Base-by-base conservation (phyloP, 2,797 vertebrate species). In the Danionella dracula region DNA sequence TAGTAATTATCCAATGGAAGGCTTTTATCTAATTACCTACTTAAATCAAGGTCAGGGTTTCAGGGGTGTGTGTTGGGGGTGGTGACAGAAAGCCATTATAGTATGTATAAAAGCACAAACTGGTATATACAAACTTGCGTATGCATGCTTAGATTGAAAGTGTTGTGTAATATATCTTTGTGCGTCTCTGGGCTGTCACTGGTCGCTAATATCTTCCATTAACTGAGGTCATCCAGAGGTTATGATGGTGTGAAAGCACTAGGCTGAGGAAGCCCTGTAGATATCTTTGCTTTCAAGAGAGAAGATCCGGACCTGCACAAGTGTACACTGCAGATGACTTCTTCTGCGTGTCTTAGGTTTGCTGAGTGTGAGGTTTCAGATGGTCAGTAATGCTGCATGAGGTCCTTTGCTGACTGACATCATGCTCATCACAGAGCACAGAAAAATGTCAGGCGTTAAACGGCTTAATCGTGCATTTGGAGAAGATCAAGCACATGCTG, bases 341-440 rank as follows among this genome's bases (percentile, higher is more conserved):
- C 42, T 13, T 65, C 38, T 45, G 17, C 10, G 2, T 19, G 50
- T 37, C 31, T 10, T 13, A 17, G 40, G 17, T 29, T 45, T 37
- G 29, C 50, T 35, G 40, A 45, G 29, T 45, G 17, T 55, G 19
- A 49, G 11, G 4, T 10, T 51, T 41, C 8, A n/a, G 13, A 40
- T 62, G 45, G 32, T 19, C 45, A 51, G 11, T 5, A 23, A 42
- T 44, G 31, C 29, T 34, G 17, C 27, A 54, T 23, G 13, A 19
- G 15, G 35, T n/a, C 4, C 49, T 34, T 49, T 17, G 15, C 32
- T 45, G 31, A 32, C 15, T 59, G n/a, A 60, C 32, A 37, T 48
- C 42, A 37, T 60, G 29, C n/a, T 61, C 20, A 49, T 48, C 58
- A 49, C n/a, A 49, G 44, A 49, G 10, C 42, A 61, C 58, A 48